Evolutionary conservation across 2,888 invertebrate species (phyloP).

Genomic region (Griposia aprilina): DNA sequence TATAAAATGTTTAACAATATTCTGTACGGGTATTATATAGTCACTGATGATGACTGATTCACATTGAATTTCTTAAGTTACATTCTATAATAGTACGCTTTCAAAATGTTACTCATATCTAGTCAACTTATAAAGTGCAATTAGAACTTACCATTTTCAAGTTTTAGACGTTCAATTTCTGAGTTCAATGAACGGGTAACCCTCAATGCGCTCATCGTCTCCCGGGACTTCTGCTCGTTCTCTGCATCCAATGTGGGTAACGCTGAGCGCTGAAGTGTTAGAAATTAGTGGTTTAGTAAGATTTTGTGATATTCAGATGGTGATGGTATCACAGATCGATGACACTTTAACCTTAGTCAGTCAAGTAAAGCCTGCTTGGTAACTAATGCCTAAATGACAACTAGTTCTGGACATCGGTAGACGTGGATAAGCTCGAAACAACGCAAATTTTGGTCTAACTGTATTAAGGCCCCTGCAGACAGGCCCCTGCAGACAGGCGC

Average conservation of each 20-base stretch:
- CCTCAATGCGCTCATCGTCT: conserved; percentile 75
- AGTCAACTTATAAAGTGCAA: not conserved
- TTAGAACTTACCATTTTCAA: conserved; percentile 56
- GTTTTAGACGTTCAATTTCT: conserved; percentile 65
- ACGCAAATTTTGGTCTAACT: not conserved
- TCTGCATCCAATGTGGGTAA: conserved; percentile 80
- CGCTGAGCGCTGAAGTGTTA: conserved; percentile 72
- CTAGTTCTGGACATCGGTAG: not conserved
- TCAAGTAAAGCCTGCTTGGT: not conserved
- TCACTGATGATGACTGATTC: not conserved
- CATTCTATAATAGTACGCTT: not conserved
- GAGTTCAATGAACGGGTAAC: conserved; percentile 75
- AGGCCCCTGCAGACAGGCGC: too few relatives aligned
- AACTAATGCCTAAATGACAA: not conserved
- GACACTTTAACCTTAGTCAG: not conserved
- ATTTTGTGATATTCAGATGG: not conserved
- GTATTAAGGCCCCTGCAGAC: too few relatives aligned
- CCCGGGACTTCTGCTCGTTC: conserved; percentile 78
- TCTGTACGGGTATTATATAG: not conserved
- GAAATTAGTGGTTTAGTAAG: not conserved
- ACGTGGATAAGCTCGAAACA: not conserved
- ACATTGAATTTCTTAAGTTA: not conserved
- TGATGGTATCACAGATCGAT: not conserved
- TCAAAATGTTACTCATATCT: not conserved
- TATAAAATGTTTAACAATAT: not conserved